Evolutionary conservation across 2,888 invertebrate species (phyloP).

Genomic region (Chrysotoxum bicinctum): DNA sequence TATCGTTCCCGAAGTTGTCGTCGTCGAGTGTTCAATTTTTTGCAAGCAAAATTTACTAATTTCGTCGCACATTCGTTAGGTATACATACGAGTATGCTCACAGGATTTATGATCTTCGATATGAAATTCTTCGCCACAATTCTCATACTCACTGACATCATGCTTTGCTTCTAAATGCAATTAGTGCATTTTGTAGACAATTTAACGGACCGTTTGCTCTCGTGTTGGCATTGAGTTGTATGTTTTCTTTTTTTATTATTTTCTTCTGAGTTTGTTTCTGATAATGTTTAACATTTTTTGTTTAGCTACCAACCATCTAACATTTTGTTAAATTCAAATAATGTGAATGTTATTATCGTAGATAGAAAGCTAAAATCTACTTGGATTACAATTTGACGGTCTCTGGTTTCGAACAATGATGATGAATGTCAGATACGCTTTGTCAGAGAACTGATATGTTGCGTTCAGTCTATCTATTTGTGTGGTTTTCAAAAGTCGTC

Average conservation of each 20-base stretch:
- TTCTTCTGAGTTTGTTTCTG: background rate
- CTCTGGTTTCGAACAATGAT: slow-evolving; percentile 63
- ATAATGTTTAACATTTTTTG: slow-evolving; percentile 19
- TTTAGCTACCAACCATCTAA: background rate
- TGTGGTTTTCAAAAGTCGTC: slow-evolving; percentile 48
- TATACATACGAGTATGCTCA: background rate
- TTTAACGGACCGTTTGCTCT: slow-evolving; percentile 25
- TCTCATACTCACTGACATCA: slow-evolving; percentile 32
- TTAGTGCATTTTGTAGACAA: slow-evolving; percentile 47
- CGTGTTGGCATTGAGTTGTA: slow-evolving; percentile 17
- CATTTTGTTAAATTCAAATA: slow-evolving; percentile 6
- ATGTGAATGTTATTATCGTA: slow-evolving; percentile 54
- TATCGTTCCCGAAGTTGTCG: background rate
- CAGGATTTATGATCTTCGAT: background rate
- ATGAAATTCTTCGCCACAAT: background rate
- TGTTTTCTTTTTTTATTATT: background rate
- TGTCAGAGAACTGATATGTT: slow-evolving; percentile 58
- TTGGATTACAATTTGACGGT: slow-evolving; percentile 61
- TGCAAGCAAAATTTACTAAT: slow-evolving; percentile 20
- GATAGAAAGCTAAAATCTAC: slow-evolving; percentile 55
- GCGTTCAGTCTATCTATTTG: slow-evolving; percentile 13
- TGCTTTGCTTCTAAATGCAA: slow-evolving; percentile 50
- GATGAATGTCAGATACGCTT: slow-evolving; percentile 43
- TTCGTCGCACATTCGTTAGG: slow-evolving; percentile 5
- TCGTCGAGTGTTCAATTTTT: slow-evolving; percentile 21